These are phyloP conservation scores for Marcusenius ussheri DNA, from an alignment of 2,113 vertebrate genomes.

Conservation along the genomic window DNA sequence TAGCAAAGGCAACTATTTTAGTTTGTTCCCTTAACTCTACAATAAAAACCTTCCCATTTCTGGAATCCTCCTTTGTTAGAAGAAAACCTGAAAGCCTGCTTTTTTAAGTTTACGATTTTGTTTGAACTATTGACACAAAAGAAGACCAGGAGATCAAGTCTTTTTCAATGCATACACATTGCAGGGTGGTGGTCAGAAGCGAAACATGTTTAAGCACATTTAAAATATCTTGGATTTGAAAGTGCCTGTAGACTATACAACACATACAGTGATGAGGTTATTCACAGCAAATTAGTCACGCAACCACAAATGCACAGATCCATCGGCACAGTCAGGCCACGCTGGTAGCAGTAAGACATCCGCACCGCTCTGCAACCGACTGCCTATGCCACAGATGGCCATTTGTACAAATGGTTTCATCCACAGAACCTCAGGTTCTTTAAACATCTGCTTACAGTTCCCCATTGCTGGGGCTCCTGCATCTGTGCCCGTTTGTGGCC, in stretches of 20 bases:
- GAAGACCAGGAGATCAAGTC: not conserved
- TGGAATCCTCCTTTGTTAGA: not conserved
- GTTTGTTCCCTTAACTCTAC: not conserved
- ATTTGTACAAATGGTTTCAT: constrained; percentile 11
- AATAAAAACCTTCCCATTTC: not conserved
- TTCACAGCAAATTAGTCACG: not conserved
- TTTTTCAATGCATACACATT: not conserved
- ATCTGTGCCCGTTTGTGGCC: not conserved
- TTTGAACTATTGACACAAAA: not conserved
- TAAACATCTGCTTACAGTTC: constrained; percentile 11
- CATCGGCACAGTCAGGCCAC: not conserved
- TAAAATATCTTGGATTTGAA: not conserved
- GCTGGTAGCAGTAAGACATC: not conserved
- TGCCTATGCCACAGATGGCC: not conserved
- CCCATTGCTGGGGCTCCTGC: not conserved
- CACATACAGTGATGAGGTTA: not conserved
- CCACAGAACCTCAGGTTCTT: constrained; percentile 2
- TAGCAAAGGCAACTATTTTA: not conserved
- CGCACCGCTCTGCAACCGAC: not conserved
- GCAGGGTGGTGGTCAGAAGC: not conserved
- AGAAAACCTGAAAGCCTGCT: not conserved
- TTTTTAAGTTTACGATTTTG: not conserved
- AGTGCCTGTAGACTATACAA: not conserved
- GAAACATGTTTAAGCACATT: not conserved
- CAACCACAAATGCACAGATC: not conserved